These are phyloP conservation scores for Tachystola acroxantha DNA, from an alignment of 2,888 invertebrate species.

Conservation along the genomic window DNA sequence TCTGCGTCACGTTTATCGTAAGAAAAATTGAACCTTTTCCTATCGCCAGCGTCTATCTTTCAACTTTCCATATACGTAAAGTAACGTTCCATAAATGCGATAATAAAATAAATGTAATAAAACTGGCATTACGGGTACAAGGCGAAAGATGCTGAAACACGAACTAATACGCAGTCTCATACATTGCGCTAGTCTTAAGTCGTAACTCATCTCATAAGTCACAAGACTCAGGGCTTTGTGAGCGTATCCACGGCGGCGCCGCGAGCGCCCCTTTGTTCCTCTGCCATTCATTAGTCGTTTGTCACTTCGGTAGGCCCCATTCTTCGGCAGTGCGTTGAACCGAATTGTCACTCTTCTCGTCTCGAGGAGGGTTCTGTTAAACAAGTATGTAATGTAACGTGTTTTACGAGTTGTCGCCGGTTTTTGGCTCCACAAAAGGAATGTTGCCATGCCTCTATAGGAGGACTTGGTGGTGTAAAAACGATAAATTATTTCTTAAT, in stretches of 20 bases:
- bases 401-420: constrained; percentile 55
- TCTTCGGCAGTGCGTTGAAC: constrained; percentile 66
- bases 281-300: constrained; percentile 71
- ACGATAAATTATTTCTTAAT: no score
- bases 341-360: constrained; percentile 54
- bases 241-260: constrained; percentile 28
- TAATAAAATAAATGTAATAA: no score
- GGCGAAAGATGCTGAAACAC: constrained; percentile 3
- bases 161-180: no score
- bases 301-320: constrained; percentile 58
- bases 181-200: no score
- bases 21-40: no score
- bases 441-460: constrained; percentile 31
- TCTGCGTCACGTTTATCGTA: no score
- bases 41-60: no score
- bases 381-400: constrained; percentile 42
- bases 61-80: no score
- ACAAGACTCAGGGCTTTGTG: constrained; percentile 39
- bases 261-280: constrained; percentile 60
- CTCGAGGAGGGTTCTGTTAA: constrained; percentile 23
- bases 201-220: constrained; percentile 24
- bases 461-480: not conserved
- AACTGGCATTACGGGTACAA: no score
- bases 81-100: no score
- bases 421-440: constrained; percentile 40